Evolutionary conservation across 2,797 vertebrate species (phyloP).

Genomic region (Carcharodon carcharias): DNA sequence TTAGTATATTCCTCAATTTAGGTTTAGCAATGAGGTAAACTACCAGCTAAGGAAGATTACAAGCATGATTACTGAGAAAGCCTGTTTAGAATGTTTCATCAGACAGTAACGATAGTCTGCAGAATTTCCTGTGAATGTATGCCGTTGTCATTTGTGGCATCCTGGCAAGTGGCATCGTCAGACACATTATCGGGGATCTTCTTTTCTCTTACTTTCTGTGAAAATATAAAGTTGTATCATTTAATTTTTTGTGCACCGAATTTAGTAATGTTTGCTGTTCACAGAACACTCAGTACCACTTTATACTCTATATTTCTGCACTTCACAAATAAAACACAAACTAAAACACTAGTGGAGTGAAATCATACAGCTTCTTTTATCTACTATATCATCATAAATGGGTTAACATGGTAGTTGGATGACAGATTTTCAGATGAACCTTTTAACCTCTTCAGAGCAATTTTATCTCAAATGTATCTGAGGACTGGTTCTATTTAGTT

Average conservation of each 20-base stretch:
- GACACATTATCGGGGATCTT: not conserved
- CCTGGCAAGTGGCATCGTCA: not conserved
- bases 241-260: not conserved
- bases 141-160: not conserved
- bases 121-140: not conserved
- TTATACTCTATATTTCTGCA: not conserved
- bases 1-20: not conserved
- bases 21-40: not conserved
- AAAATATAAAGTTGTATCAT: not conserved
- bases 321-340: not conserved
- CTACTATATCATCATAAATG: not conserved
- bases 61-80: not conserved
- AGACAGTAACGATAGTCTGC: not conserved
- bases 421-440: not conserved
- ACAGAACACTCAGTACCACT: not conserved
- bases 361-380: not conserved
- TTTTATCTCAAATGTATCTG: not conserved
- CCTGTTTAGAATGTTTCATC: not conserved
- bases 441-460: not conserved
- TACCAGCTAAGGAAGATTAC: not conserved
- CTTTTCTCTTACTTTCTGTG: slow-evolving; percentile 12
- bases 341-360: not conserved
- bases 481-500: not conserved
- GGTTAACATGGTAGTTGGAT: not conserved
- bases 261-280: not conserved